These are phyloP conservation scores for Chrysomallon squamiferum DNA, from an alignment of 1,140 invertebrate genomes.

Conservation along the genomic window DNA sequence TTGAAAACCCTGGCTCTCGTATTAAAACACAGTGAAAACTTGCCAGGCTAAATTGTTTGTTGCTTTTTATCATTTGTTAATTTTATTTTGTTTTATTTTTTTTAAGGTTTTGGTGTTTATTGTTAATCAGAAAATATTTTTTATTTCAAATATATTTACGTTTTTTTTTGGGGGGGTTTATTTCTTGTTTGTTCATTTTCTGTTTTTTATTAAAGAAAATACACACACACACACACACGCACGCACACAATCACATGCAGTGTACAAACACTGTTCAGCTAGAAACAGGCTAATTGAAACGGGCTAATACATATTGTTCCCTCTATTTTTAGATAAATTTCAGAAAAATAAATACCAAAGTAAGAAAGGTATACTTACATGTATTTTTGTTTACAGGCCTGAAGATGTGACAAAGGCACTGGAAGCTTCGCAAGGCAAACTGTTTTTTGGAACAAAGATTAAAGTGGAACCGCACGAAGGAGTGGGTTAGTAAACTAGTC, in stretches of 20 bases:
- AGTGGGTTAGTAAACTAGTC: conserved; percentile 56
- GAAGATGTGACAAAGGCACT: conserved; percentile 95
- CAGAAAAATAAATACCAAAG: no score
- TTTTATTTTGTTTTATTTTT: background rate
- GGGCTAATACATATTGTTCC: no score
- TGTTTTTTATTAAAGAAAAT: no score
- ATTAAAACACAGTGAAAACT: background rate
- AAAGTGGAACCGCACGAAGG: conserved; percentile 57
- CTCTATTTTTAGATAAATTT: no score
- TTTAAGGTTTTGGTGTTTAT: background rate
- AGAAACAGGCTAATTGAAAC: no score
- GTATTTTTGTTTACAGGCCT: conserved; percentile 63
- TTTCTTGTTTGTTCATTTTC: no score
- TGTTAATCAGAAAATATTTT: background rate
- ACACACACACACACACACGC: no score
- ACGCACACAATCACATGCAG: no score
- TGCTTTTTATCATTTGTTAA: no score
- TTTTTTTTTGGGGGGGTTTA: no score
- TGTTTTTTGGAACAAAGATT: conserved; percentile 82
- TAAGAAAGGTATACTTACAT: background rate
- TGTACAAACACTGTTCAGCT: no score
- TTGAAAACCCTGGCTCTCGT: background rate
- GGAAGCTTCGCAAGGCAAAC: conserved; percentile 93
- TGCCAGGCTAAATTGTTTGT: background rate
- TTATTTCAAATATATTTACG: no score